These are phyloP conservation scores for Caenorhabditis imperialis DNA, from an alignment of 2,888 invertebrate species.

Conservation along the genomic window DNA sequence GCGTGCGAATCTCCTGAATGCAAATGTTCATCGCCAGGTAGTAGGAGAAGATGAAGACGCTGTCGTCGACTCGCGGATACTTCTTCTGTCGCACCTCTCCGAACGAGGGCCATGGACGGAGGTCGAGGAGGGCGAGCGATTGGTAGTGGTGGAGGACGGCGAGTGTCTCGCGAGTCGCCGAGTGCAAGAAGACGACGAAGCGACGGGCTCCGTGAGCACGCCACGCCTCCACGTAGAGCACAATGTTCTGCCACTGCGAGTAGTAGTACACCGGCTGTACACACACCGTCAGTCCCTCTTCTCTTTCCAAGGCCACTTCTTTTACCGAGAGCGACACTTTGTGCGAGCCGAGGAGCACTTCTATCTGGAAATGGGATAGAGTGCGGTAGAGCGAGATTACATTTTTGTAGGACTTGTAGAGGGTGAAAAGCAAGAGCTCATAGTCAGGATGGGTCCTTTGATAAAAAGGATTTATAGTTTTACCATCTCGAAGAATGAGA, in stretches of 20 bases:
- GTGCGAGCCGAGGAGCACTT: constrained; percentile 12
- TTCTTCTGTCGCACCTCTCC: constrained; percentile 5
- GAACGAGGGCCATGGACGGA: constrained; percentile 34
- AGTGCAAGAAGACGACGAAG: constrained; percentile 63
- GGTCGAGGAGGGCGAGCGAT: constrained; percentile 20
- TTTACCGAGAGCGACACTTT: constrained; percentile 15
- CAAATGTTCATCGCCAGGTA: constrained; percentile 64
- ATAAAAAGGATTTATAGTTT: too few relatives aligned
- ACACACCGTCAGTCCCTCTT: constrained; percentile 31
- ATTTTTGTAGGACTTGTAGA: too few relatives aligned
- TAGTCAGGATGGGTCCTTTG: too few relatives aligned
- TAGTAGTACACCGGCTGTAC: constrained; percentile 43
- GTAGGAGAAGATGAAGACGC: constrained; percentile 55
- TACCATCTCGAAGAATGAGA: too few relatives aligned
- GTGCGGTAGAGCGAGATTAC: too few relatives aligned
- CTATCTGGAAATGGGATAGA: constrained; percentile 21
- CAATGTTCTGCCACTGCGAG: constrained; percentile 37
- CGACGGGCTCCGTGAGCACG: constrained; percentile 52
- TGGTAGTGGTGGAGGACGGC: constrained; percentile 55
- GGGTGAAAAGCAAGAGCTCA: too few relatives aligned
- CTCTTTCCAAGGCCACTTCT: constrained; percentile 13
- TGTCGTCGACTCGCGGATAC: constrained; percentile 37
- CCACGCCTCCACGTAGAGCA: constrained; percentile 54
- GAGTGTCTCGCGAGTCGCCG: constrained; percentile 43
- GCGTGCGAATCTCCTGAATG: constrained; percentile 46